phyloP scores from a whole-genome alignment of 2,888 invertebrate species.

The Neoscelio sp. region DNA sequence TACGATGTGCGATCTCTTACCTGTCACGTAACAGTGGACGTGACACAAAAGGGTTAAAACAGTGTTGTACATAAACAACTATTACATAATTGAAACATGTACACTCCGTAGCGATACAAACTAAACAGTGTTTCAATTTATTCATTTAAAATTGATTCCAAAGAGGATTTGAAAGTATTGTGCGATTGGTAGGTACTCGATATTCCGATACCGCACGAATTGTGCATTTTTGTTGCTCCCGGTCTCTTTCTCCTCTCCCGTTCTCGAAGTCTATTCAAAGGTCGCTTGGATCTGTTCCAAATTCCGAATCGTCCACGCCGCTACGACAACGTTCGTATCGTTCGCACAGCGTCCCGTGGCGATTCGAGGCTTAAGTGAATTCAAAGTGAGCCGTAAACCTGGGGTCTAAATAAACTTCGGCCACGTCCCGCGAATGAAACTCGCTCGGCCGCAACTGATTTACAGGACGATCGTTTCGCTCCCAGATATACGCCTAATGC shows the following conservation, averaged over 20 bases:
- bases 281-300: conserved; percentile 81
- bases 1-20: no score
- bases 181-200: conserved; percentile 18
- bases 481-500: conserved; percentile 56
- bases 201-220: conserved; percentile 41
- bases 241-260: conserved; percentile 60
- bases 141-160: conserved; percentile 6
- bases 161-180: conserved; percentile 25
- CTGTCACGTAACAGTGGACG: no score
- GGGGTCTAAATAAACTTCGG: conserved; percentile 80
- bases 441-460: conserved; percentile 68
- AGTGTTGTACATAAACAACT: no score
- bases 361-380: conserved; percentile 79
- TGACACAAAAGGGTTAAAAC: no score
- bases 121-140: background rate
- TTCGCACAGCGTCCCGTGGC: conserved; percentile 73
- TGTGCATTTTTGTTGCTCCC: conserved; percentile 66
- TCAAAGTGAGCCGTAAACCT: conserved; percentile 80
- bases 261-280: conserved; percentile 79
- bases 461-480: conserved; percentile 67
- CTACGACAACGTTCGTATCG: conserved; percentile 62
- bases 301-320: conserved; percentile 78
- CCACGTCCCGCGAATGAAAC: conserved; percentile 67
- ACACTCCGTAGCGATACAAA: background rate
- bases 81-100: no score